A percentile compares a stretch with the other conserved stretches of the same genome.
Evolutionary conservation across 2,888 invertebrate species (phyloP).

Genomic region (Drosophila pseudotakahashii): DNA sequence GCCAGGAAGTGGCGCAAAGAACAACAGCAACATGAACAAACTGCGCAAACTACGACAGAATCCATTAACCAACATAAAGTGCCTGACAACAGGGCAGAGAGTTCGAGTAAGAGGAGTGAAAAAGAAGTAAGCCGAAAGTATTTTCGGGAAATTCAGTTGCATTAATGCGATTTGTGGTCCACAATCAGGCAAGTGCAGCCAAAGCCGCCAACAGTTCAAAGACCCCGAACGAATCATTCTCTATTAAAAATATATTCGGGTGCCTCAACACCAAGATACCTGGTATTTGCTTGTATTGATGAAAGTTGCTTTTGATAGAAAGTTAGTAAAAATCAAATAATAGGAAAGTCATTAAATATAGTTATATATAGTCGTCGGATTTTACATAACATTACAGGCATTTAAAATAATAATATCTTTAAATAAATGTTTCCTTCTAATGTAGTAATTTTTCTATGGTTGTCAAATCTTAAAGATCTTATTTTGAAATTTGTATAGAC

Average conservation of each 20-base stretch:
- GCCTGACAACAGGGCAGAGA: constrained; percentile 39
- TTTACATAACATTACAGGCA: too few relatives aligned
- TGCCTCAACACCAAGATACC: too few relatives aligned
- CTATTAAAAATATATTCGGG: neutral
- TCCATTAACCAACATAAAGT: constrained; percentile 64
- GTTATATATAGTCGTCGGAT: too few relatives aligned
- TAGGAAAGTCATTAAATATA: too few relatives aligned
- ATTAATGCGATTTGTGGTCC: constrained; percentile 69
- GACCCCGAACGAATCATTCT: constrained; percentile 49
- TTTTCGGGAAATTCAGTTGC: constrained; percentile 31
- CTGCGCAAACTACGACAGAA: constrained; percentile 35
- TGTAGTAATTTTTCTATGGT: too few relatives aligned
- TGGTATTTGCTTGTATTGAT: too few relatives aligned
- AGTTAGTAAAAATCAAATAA: too few relatives aligned
- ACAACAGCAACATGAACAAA: constrained; percentile 29
- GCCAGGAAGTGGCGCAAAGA: constrained; percentile 62
- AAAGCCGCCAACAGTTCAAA: constrained; percentile 50
- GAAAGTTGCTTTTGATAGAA: too few relatives aligned
- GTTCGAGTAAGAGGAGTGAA: constrained; percentile 1
- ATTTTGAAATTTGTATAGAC: too few relatives aligned
- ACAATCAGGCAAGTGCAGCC: constrained; percentile 34
- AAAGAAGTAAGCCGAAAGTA: neutral
- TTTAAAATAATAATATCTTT: too few relatives aligned
- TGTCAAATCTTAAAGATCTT: too few relatives aligned
- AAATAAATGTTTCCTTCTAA: too few relatives aligned